phyloP scores from a whole-genome alignment of 2,113 vertebrate genomes.

The Pycnonotus jocosus region DNA sequence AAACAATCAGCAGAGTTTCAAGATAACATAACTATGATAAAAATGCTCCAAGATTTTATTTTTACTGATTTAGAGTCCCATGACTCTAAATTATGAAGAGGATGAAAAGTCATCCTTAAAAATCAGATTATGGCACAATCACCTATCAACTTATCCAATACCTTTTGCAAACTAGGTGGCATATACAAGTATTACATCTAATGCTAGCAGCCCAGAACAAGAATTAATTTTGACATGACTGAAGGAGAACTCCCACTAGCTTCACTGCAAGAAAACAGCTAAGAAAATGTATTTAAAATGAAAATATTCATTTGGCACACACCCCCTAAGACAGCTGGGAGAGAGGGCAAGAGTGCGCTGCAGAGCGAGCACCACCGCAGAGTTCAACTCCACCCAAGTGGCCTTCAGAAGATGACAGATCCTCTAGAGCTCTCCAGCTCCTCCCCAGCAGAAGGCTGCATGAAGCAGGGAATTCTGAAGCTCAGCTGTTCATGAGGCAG shows the following conservation, averaged over 20 bases:
- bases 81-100: too few relatives aligned
- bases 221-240: neutral
- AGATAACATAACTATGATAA: neutral
- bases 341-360: fast-evolving
- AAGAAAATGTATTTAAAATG: neutral
- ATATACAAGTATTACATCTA: neutral
- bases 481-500: neutral
- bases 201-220: neutral
- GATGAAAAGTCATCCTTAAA: neutral
- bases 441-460: neutral
- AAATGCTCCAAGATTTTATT: neutral
- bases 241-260: neutral
- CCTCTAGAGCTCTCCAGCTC: neutral
- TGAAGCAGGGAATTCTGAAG: fast-evolving
- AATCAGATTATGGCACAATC: neutral
- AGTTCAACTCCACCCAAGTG: neutral
- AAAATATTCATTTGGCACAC: neutral
- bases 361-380: neutral
- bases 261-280: neutral
- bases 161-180: neutral
- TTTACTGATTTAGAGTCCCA: neutral
- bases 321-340: neutral
- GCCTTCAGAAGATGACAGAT: neutral
- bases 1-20: neutral
- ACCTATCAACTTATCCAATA: neutral